phyloP scores from a whole-genome alignment of 2,113 vertebrate genomes.

The Ctenodactylus gundi region DNA sequence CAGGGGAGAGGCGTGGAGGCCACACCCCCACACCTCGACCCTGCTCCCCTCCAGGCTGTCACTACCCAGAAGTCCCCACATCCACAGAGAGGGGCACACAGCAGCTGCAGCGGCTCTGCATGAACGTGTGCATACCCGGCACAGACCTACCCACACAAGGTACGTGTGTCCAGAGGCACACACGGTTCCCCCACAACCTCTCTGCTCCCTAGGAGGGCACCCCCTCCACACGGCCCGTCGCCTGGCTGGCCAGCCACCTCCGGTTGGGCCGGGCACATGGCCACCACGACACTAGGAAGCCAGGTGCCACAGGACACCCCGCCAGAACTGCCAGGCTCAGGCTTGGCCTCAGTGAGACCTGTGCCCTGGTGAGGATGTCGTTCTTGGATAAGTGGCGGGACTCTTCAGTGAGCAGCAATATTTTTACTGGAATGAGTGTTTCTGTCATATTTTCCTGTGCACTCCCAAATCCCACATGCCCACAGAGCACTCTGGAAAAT shows the following conservation, averaged over 20 bases:
- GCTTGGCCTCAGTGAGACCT: not conserved
- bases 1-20: not conserved
- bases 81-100: not conserved
- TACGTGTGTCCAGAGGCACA: too few relatives aligned
- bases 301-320: not conserved
- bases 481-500: not conserved
- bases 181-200: too few relatives aligned
- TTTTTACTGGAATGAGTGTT: not conserved
- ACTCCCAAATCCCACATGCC: not conserved
- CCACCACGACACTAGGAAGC: not conserved
- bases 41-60: not conserved
- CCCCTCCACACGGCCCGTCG: not conserved
- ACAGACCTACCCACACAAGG: too few relatives aligned
- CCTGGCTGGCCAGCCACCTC: not conserved
- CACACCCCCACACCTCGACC: not conserved
- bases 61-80: not conserved
- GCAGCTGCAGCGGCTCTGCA: too few relatives aligned
- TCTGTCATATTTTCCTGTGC: not conserved
- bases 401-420: not conserved
- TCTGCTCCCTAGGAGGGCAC: too few relatives aligned
- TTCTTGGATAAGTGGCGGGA: not conserved
- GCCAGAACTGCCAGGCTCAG: not conserved
- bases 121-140: too few relatives aligned
- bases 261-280: fast-evolving
- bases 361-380: not conserved